phyloP scores from a whole-genome alignment of 2,113 vertebrate species.

The Trogon surrucura region DNA sequence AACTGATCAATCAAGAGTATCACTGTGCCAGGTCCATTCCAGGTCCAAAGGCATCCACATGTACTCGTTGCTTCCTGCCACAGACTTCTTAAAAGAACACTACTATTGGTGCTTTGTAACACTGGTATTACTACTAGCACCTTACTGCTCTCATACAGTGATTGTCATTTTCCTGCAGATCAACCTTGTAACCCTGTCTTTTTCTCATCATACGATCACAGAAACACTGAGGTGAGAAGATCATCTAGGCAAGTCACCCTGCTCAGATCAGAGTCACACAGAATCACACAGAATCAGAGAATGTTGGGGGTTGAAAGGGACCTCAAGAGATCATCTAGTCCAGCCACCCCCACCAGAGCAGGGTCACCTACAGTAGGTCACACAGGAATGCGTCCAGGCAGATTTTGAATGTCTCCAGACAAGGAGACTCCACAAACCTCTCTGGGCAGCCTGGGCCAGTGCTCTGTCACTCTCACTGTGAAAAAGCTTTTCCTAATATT shows the following conservation, averaged over 20 bases:
- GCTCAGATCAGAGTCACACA: background rate
- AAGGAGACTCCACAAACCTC: no score
- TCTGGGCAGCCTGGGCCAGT: no score
- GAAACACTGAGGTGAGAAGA: background rate
- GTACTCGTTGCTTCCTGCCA: background rate
- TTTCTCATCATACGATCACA: background rate
- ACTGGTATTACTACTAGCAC: background rate
- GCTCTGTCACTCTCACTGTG: no score
- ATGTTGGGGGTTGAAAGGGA: no score
- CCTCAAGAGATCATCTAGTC: no score
- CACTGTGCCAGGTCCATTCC: background rate
- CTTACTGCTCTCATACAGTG: background rate
- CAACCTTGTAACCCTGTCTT: background rate
- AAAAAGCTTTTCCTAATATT: no score
- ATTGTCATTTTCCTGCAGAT: background rate
- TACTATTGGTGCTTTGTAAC: background rate
- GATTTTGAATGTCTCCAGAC: no score
- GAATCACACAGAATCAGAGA: no score
- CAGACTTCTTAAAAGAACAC: background rate
- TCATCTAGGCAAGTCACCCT: fast-evolving
- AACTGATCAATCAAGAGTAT: background rate
- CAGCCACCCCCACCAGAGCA: no score
- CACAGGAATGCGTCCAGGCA: no score
- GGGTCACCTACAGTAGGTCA: no score
- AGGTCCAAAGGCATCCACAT: background rate